These are phyloP conservation scores for Leucoptera coffeella DNA, from an alignment of 2,888 invertebrate species.

Conservation along the genomic window DNA sequence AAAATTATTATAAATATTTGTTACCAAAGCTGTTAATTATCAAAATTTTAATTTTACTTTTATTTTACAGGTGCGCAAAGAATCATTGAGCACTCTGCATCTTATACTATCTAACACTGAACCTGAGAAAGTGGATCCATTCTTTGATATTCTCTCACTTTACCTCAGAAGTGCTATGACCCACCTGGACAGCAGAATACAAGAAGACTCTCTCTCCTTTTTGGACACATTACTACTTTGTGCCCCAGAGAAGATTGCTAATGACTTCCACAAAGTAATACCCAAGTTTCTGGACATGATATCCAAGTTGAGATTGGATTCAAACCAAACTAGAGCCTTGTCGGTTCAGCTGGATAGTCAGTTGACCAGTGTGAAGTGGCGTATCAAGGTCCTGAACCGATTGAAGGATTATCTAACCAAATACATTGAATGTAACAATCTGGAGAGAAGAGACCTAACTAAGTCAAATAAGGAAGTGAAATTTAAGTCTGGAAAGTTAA, in stretches of 20 bases:
- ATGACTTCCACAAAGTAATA: slow-evolving; percentile 64
- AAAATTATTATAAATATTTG: too few species aligned
- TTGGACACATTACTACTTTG: slow-evolving; percentile 69
- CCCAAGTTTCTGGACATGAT: slow-evolving; percentile 81
- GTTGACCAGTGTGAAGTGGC: slow-evolving; percentile 72
- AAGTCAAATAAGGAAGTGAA: slow-evolving; percentile 10
- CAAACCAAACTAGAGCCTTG: slow-evolving; percentile 61
- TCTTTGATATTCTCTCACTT: slow-evolving; percentile 70
- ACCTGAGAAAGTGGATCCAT: slow-evolving; percentile 58
- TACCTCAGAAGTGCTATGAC: slow-evolving; percentile 87
- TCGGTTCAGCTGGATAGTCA: slow-evolving; percentile 65
- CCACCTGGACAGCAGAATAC: slow-evolving; percentile 72
- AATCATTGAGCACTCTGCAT: slow-evolving; percentile 51
- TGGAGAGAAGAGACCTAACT: slow-evolving; percentile 10
- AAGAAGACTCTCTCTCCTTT: slow-evolving; percentile 76
- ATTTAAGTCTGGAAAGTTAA: slow-evolving; percentile 18
- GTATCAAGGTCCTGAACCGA: slow-evolving; percentile 67
- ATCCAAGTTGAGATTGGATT: slow-evolving; percentile 62
- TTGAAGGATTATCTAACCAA: slow-evolving; percentile 49
- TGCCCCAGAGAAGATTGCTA: slow-evolving; percentile 59
- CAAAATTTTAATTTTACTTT: slow-evolving; percentile 1
- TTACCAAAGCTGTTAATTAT: background rate
- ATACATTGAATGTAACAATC: slow-evolving; percentile 21
- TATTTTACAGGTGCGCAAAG: slow-evolving; percentile 41
- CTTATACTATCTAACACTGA: slow-evolving; percentile 29